phyloP scores from a whole-genome alignment of 2,113 vertebrate species.

The Cariama cristata region DNA sequence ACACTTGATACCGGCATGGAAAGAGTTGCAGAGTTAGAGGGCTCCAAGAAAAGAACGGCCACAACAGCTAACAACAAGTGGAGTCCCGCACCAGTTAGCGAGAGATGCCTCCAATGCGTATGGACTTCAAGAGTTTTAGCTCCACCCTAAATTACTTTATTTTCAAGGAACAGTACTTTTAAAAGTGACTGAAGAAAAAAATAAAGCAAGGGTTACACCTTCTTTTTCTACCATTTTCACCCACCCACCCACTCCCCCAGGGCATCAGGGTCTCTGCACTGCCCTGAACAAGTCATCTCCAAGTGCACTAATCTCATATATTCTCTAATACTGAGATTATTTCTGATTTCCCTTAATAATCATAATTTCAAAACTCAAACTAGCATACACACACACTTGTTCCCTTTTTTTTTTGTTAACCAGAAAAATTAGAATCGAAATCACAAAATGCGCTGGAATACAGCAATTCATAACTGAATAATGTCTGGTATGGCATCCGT shows the following conservation, averaged over 20 bases:
- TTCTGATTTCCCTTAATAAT: neutral
- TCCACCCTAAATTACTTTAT: neutral
- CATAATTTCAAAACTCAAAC: neutral
- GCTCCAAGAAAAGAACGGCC: neutral
- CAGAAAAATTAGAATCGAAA: neutral
- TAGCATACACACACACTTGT: neutral
- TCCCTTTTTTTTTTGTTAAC: neutral
- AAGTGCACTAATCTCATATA: neutral
- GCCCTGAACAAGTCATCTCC: neutral
- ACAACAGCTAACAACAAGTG: neutral
- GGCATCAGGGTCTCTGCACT: neutral
- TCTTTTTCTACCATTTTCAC: neutral
- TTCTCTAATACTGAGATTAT: neutral
- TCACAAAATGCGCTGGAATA: neutral
- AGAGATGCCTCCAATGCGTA: neutral
- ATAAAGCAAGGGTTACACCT: neutral
- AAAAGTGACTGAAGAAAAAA: neutral
- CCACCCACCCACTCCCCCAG: neutral
- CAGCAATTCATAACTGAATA: neutral
- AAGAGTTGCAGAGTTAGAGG: neutral
- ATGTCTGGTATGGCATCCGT: rapidly evolving
- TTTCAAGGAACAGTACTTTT: neutral
- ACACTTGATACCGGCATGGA: neutral
- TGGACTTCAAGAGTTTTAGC: neutral
- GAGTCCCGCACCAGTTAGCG: neutral